These are phyloP conservation scores for Drepana arcuata DNA, from an alignment of 1,140 invertebrate genomes.

Conservation along the genomic window DNA sequence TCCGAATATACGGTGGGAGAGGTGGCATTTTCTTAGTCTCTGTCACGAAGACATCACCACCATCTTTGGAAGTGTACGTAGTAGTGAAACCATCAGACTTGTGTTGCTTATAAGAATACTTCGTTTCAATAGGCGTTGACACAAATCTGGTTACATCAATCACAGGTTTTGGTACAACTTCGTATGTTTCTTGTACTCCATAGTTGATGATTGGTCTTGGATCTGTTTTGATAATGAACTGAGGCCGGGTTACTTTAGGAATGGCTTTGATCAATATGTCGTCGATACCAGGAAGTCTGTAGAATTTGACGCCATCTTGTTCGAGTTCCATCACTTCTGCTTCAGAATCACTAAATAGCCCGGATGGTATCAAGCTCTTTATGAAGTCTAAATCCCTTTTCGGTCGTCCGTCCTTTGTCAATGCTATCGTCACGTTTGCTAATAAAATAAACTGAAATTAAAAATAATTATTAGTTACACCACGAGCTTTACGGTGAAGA, in stretches of 20 bases:
- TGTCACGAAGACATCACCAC: constrained; percentile 9
- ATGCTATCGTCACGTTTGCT: constrained; percentile 5
- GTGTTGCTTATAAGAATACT: constrained; percentile 20
- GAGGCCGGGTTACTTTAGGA: too few species aligned
- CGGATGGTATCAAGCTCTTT: constrained; percentile 11
- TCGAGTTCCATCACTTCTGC: too few species aligned
- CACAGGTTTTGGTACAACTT: too few species aligned
- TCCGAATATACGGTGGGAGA: constrained; percentile 9
- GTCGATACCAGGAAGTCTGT: constrained; percentile 13
- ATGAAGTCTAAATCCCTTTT: constrained; percentile 15
- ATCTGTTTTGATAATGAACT: too few species aligned
- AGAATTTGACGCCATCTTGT: too few species aligned
- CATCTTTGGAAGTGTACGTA: constrained; percentile 9
- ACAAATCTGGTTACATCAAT: too few species aligned
- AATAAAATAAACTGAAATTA: constrained; percentile 20
- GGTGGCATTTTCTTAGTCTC: constrained; percentile 4
- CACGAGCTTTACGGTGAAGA: too few species aligned
- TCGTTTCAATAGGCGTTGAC: not conserved
- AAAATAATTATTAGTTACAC: too few species aligned
- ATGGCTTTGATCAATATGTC: constrained; percentile 14
- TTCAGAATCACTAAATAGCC: too few species aligned
- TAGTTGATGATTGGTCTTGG: too few species aligned
- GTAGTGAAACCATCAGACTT: constrained; percentile 8
- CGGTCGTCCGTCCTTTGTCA: constrained; percentile 4
- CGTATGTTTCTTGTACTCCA: too few species aligned